Base-by-base conservation (phyloP, 2,113 vertebrate genomes). In the Pagrus major region DNA sequence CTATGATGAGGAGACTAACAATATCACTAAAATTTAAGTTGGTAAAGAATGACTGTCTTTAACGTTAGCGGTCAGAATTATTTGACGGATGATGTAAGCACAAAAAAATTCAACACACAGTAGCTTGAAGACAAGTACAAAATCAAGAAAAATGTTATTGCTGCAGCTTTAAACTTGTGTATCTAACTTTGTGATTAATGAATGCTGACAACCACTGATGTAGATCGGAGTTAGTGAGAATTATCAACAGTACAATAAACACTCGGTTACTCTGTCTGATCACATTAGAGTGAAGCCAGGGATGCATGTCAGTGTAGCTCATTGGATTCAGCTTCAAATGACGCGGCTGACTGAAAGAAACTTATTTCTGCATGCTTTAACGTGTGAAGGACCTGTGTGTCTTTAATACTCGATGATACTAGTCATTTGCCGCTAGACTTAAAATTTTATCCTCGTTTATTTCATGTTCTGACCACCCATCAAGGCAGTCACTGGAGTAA, bases 221-320 rank as follows among this genome's bases (percentile, higher is more conserved):
- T 80, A 55, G 54, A 78, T 63, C 46, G 70, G 72, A 72, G 83
- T 69, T 60, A 55, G 29, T 11, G 25, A 76, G 75, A 58, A 85
- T 85, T 73, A 86, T 56, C 39, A 71, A 81, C 76, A 75, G 68
- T 66, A 75, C 59, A 75, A 80, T 71, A 85, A 77, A 70, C 74
- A 61, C 73, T 86, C 5, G 6, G 66, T 33, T 33, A 12, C n/a
- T 46, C 55, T 80, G 75, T 73, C 67, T 25, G 71, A 51, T 78
- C 55, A 60, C 65, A 72, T 86, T 60, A 83, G 49, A 81, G 23
- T 63, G 73, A 82, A 61, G 33, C 16, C 37, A 52, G 14, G 54
- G 66, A 56, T 44, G 23, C 20, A 9, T 69, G 80, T 82, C 68
- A 58, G 69, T 77, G 25, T 52, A 71, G 6, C 42, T 46, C 61